Evolutionary conservation across 2,113 vertebrate genomes (phyloP), one percentile per base, ranked within the genome.

Genomic region (Prinia subflava): DNA sequence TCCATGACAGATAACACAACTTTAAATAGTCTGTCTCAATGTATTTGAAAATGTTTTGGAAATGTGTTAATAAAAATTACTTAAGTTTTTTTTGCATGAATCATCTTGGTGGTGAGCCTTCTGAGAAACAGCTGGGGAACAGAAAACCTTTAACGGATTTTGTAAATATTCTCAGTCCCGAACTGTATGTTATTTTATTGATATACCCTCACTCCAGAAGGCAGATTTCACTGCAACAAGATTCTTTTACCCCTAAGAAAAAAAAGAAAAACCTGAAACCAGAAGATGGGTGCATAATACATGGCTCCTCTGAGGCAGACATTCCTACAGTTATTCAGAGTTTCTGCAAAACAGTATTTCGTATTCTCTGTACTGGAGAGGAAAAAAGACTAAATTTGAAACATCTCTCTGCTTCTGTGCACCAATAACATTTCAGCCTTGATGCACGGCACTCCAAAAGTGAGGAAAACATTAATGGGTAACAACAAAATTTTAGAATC

Each of bases 291-390:
- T 94, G 80, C 88, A 96, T 95, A 96, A 97, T 94, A 60, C 90
- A 95, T 90, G 69, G 25, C 85, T 93, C 92, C 75, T 80, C 76
- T 63, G 95, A 95, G 95, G 67, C 90, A 90, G 68, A 60, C 64
- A 35, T 83, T 94, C 56, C 37, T 90, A 81, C 64, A 83, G 83
- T 93, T 93, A 94, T 84, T 96, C 85, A 81, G 67, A 90, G 44
- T 67, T 96, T 92, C 94, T 94, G 85, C 79, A 92, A 90, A 96
- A 93, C 79, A 95, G 52, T 90, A 94, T 97, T 94, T 93, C 53
- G 4, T 90, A 96, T 96, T 96, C 94, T 96, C 76, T 89, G 28
- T 92, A 87, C 44, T 88, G 41, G 28, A 92, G 49, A 93, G 83
- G 64, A 87, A 92, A 93, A 94, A 90, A 92, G 88, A 89, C 47